Base-by-base conservation (phyloP, 2,888 invertebrate genomes). In the Pterostichus niger region DNA sequence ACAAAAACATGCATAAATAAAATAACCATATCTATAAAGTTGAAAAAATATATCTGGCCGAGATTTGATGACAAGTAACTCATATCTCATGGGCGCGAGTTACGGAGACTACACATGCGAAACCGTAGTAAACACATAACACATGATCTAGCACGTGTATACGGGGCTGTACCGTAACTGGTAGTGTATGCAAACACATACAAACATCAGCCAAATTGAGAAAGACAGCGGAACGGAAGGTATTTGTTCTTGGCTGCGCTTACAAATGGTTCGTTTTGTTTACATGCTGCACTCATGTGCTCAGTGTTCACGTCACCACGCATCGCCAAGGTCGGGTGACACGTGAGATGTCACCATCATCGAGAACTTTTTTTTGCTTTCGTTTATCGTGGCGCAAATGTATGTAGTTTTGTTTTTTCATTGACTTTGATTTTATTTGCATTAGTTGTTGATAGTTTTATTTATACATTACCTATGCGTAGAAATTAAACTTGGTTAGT, bases 121-220 rank as follows among this genome's bases (percentile, higher is more conserved):
- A 33, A 33, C 33, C 10, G 64, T 64, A 64, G 64, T 64, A 64
- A 64, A 64, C 64, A 64, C 33, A 64, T 35, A 64, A 64, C 64
- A 64, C 64, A 64, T 35, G 33, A 64, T 64, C 64, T 64, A 64
- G 33, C 64, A 40, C 13, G 35, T 64, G 64, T 13, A 33, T 64
- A 33, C 33, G 7, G 24, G 24, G 24, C 24, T 33, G 1, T 64
- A 49, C n/a, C 5, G 64, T 59, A 35, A n/a, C 33, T 33, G 7
- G 11, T 13, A 49, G n/a, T n/a, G 33, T 64, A 64, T 64, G 64
- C 64, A 64, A 13, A 61, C 61, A 61, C 33, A 64, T 10, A 49
- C 49, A 49, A 40, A 40, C 40, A 24, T 24, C 24, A 40, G 40
- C 40, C 49, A 49, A 49, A 49, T 10, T n/a, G 11, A 49, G n/a